phyloP scores from a whole-genome alignment of 2,797 vertebrate species.

The Artibeus jamaicensis region DNA sequence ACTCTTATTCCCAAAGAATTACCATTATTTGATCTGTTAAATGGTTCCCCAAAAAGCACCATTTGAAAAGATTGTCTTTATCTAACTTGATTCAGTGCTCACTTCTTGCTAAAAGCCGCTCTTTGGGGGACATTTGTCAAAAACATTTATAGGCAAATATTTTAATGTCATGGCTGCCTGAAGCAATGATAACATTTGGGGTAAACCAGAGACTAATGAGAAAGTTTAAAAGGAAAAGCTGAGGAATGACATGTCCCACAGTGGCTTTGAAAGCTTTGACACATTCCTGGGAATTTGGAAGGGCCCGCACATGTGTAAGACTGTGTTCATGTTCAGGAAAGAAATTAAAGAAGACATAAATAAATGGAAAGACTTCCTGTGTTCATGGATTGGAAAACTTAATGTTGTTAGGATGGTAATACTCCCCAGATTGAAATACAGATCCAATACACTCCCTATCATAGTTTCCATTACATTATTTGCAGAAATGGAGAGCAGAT shows the following conservation, averaged over 20 bases:
- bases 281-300: background rate
- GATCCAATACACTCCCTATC: background rate
- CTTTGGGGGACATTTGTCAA: background rate
- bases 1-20: background rate
- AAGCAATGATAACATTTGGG: background rate
- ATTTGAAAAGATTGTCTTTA: background rate
- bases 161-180: background rate
- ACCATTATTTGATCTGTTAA: background rate
- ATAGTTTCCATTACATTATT: background rate
- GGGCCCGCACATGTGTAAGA: background rate
- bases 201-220: background rate
- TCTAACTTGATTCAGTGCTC: background rate
- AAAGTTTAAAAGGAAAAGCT: background rate
- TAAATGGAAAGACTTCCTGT: background rate
- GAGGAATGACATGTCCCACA: background rate
- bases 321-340: background rate
- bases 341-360: slow-evolving; percentile 20
- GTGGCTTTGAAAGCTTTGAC: background rate
- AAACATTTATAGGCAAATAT: slow-evolving; percentile 10
- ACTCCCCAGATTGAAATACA: background rate
- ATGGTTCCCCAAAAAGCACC: background rate
- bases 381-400: background rate
- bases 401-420: background rate
- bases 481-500: background rate
- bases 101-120: background rate